Conservation (phyloP, 2,888 invertebrate genomes). For the Mesodorylaimus sp. region DNA sequence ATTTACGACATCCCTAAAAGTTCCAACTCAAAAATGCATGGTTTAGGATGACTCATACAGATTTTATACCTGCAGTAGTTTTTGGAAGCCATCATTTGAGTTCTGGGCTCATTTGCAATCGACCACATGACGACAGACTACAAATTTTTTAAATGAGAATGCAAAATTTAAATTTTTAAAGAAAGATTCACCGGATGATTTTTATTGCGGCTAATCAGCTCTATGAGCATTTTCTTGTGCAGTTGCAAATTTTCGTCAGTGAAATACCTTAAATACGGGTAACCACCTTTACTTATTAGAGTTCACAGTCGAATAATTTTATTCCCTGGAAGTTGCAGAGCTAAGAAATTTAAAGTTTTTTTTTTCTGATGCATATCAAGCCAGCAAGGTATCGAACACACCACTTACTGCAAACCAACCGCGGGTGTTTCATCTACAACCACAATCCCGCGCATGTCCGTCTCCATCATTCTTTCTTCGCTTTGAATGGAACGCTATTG, state of each 20-base stretch:
- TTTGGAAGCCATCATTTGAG: constrained; percentile 45
- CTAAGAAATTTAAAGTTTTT: too few species aligned
- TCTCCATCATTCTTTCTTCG: constrained; percentile 83
- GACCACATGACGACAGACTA: constrained; percentile 83
- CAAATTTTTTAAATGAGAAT: neutral
- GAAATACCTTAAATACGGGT: constrained; percentile 41
- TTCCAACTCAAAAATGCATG: neutral
- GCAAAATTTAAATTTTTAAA: too few species aligned
- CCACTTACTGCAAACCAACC: constrained; percentile 44
- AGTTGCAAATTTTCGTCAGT: constrained; percentile 46
- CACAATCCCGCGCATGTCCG: constrained; percentile 76
- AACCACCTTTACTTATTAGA: too few species aligned
- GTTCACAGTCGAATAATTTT: too few species aligned
- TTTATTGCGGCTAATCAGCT: constrained; percentile 71
- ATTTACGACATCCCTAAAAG: constrained; percentile 49
- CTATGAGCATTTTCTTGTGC: constrained; percentile 65
- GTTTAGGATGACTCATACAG: neutral
- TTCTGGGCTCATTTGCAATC: constrained; percentile 79
- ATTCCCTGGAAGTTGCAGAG: too few species aligned
- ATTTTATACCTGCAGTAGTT: constrained; percentile 54
- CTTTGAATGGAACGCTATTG: constrained; percentile 70
- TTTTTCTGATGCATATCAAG: too few species aligned
- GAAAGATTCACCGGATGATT: constrained; percentile 50
- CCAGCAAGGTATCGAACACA: too few species aligned
- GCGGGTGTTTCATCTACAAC: constrained; percentile 88